Base-by-base conservation (phyloP, 2,797 vertebrate species). In the Cuniculus paca region DNA sequence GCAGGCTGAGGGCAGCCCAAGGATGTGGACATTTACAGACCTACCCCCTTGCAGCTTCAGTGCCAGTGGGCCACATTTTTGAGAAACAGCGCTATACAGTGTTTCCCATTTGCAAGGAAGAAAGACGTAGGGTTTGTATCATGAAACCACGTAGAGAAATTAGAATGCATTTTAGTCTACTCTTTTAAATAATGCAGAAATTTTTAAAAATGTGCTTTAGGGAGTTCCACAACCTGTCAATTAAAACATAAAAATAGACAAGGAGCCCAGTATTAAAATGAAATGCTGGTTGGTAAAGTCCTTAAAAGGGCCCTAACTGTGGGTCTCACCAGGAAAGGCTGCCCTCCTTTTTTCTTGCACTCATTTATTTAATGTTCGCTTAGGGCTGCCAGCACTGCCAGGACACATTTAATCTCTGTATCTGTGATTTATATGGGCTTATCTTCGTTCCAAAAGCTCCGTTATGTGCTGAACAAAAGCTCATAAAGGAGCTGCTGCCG, bases 351-450 rank as follows among this genome's bases (percentile, higher is more conserved):
- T 36, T 85, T 86, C 89, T 96, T 74, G 50, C 39, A 12, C 61
- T 95, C 83, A 56, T 85, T 96, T 94, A 79, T 91, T 97, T 72
- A 93, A 90, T 97, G 95, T 42, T 95, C n/a, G 72, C 72, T 96
- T 97, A 68, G 34, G 63, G 34, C 11, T 84, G 0, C 22, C 39
- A 79, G 63, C 50, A 96, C 17, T 0, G 4, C 63, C 84, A n/a
- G 5, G 96, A 88, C 77, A 34, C 42, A 48, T 39, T 88, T 97
- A 96, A 94, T 91, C 90, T 65, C 74, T 91, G 26, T 42, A 3
- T 88, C 97, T 92, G 4, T 74, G 96, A 6, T 96, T 97, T 88
- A 90, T 45, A 82, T 82, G 72, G 77, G 86, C 87, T 97, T 93
- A 60, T 96, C 96, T 90, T 90, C 95, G 95, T 91, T 93, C 88